These are phyloP conservation scores for Podiceps cristatus DNA, from an alignment of 2,113 vertebrate genomes.

Conservation along the genomic window DNA sequence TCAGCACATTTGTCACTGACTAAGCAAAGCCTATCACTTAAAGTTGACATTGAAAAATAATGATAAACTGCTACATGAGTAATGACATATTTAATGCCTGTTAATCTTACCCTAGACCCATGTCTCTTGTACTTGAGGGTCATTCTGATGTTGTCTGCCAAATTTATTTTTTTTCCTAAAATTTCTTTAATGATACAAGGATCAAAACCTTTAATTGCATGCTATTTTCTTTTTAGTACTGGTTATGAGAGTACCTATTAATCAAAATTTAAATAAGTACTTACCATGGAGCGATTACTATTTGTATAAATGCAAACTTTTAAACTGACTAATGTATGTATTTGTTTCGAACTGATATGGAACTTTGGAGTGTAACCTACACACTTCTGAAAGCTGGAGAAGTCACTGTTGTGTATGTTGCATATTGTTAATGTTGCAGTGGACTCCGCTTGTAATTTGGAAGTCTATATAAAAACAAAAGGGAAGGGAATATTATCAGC, in stretches of 20 bases:
- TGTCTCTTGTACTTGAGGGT: background rate
- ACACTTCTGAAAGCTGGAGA: background rate
- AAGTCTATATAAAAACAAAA: background rate
- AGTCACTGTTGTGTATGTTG: background rate
- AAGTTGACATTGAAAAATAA: conserved; percentile 54
- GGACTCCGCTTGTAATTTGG: background rate
- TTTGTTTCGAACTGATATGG: background rate
- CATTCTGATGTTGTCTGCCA: background rate
- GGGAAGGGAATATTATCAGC: background rate
- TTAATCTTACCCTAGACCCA: conserved; percentile 8
- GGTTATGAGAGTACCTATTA: background rate
- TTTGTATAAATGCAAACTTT: background rate
- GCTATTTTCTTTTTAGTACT: background rate
- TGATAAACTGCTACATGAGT: conserved; percentile 65
- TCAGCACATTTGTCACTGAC: conserved; percentile 65
- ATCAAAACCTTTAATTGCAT: background rate
- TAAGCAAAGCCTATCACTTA: conserved; percentile 59
- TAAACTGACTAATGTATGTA: background rate
- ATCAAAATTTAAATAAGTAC: background rate
- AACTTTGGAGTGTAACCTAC: background rate
- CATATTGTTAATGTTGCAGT: background rate
- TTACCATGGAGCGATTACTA: background rate
- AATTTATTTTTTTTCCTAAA: background rate
- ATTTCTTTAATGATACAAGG: background rate
- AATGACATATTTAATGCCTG: conserved; percentile 53